Conservation (phyloP, 2,888 invertebrate genomes). For the Fragum whitleyi region DNA sequence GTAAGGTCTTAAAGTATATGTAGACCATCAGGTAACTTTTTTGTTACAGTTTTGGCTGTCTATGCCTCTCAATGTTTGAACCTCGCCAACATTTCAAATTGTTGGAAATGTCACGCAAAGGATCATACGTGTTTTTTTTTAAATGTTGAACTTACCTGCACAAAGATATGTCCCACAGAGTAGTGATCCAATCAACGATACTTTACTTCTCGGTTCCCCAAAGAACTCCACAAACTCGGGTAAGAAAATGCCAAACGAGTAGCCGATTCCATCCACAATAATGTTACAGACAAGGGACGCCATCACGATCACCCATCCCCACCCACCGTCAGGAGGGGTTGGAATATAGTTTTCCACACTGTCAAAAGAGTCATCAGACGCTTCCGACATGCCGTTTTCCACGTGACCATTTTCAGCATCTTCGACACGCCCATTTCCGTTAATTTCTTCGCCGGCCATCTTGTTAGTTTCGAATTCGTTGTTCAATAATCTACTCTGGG, state of each 20-base stretch:
- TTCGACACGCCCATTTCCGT: conserved; percentile 13
- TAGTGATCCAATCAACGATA: conserved; percentile 94
- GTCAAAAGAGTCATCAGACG: conserved; percentile 70
- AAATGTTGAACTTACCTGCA: conserved; percentile 89
- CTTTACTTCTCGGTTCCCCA: conserved; percentile 90
- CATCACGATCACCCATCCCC: conserved; percentile 96
- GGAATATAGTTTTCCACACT: conserved; percentile 80
- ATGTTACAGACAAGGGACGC: conserved; percentile 97
- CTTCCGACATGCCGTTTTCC: conserved; percentile 28
- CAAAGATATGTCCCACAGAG: conserved; percentile 96
- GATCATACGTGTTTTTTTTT: no score
- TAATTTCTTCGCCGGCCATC: conserved; percentile 32
- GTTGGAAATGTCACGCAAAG: no score
- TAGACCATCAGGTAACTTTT: no score
- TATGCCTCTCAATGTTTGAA: no score
- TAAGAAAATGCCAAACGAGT: conserved; percentile 93
- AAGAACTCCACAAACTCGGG: conserved; percentile 90
- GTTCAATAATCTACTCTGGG: no score
- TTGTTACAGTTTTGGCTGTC: no score
- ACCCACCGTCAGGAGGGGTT: conserved; percentile 89
- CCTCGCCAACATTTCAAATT: no score
- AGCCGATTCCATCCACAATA: conserved; percentile 97
- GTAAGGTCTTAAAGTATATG: no score
- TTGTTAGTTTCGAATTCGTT: neutral
- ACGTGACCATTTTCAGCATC: conserved; percentile 44